Conservation (phyloP, 2,797 vertebrate genomes). For the Acestrorhynchus altus region DNA sequence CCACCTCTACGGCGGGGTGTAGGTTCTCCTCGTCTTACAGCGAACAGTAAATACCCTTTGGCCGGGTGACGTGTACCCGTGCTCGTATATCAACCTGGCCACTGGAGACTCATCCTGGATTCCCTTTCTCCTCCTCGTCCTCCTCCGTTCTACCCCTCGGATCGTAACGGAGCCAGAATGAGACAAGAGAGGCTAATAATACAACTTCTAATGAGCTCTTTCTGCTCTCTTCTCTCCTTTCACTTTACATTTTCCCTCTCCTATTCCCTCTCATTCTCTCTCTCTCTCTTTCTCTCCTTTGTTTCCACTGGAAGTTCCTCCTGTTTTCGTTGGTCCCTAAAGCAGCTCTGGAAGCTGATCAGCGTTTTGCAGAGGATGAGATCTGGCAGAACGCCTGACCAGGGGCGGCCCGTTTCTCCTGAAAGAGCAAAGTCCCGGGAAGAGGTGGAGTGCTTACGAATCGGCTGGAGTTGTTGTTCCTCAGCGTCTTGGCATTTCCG, state of each 20-base stretch:
- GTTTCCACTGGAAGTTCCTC: constrained; percentile 38
- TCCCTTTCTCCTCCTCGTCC: not conserved
- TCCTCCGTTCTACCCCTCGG: constrained; percentile 20
- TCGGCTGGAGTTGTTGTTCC: constrained; percentile 89
- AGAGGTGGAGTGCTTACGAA: constrained; percentile 77
- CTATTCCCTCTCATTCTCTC: not conserved
- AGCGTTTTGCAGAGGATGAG: constrained; percentile 17
- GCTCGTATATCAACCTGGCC: constrained; percentile 20
- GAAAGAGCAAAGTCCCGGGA: constrained; percentile 4
- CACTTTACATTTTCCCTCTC: not conserved
- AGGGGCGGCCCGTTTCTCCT: constrained; percentile 22
- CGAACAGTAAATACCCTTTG: not conserved
- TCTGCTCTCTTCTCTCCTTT: not conserved
- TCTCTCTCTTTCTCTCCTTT: constrained; percentile 33
- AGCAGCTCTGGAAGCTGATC: constrained; percentile 21
- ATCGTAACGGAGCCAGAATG: not conserved
- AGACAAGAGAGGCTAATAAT: constrained; percentile 21
- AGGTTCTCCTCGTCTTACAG: not conserved
- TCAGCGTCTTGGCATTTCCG: constrained; percentile 95
- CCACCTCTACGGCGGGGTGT: not conserved
- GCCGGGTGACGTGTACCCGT: not conserved
- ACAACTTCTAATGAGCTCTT: not conserved
- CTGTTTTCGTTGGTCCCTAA: constrained; percentile 49
- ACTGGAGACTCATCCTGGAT: constrained; percentile 4
- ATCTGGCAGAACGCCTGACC: constrained; percentile 30